phyloP scores from a whole-genome alignment of 1,140 invertebrate species.

The Scylla paramamosain region DNA sequence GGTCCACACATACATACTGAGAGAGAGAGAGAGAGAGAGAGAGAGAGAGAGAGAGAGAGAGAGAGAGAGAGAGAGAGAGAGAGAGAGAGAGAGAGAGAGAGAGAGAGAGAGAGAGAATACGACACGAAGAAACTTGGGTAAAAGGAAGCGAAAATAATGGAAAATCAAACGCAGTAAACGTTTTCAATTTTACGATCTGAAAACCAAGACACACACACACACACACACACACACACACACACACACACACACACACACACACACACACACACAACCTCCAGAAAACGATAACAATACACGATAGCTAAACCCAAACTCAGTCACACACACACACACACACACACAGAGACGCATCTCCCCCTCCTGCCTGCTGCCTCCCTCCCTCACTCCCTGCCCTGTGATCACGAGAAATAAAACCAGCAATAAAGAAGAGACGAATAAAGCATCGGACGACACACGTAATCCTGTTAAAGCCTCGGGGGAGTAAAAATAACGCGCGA shows the following conservation, averaged over 20 bases:
- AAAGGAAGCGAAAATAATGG: neutral
- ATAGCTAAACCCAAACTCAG: neutral
- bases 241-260: constrained; percentile 27
- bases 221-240: constrained; percentile 11
- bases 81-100: too few species aligned
- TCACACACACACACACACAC: neutral
- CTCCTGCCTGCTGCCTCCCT: neutral
- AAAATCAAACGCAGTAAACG: too few species aligned
- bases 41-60: too few species aligned
- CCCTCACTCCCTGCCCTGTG: neutral
- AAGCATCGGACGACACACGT: neutral
- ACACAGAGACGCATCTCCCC: neutral
- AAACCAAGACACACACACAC: constrained; percentile 1
- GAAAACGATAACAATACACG: too few species aligned
- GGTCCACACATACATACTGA: too few species aligned
- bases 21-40: too few species aligned
- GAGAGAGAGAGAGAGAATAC: neutral
- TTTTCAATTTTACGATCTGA: too few species aligned
- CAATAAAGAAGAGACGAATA: neutral
- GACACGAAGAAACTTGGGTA: neutral
- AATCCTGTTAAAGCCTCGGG: neutral
- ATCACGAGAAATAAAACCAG: constrained; percentile 13
- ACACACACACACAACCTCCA: neutral
- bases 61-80: too few species aligned
- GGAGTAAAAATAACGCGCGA: neutral